Evolutionary conservation across 2,797 vertebrate genomes (phyloP).

Genomic region (Micromesistius poutassou): DNA sequence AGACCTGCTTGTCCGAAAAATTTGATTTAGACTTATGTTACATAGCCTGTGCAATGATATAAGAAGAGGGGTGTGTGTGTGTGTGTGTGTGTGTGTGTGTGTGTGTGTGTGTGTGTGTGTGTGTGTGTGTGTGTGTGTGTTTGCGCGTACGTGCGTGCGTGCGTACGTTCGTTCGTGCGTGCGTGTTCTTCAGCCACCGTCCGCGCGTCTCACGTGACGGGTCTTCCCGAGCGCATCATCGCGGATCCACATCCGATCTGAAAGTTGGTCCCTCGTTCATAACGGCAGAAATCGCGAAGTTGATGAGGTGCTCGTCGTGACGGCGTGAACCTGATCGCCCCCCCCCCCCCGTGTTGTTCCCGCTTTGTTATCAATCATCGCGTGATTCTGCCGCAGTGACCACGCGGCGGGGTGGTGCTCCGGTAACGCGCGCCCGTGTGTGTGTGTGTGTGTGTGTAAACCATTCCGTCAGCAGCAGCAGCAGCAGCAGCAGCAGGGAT

Average conservation of each 20-base stretch:
- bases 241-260: too few relatives aligned
- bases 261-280: too few relatives aligned
- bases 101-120: not conserved
- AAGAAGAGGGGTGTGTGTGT: not conserved
- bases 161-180: not conserved
- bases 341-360: not conserved
- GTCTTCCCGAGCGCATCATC: too few relatives aligned
- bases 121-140: not conserved
- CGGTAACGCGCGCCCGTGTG: too few relatives aligned
- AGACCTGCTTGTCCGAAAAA: too few relatives aligned
- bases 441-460: too few relatives aligned
- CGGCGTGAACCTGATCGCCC: too few relatives aligned
- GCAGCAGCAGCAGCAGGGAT: not conserved
- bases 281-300: too few relatives aligned
- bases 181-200: not conserved
- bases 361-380: not conserved
- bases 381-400: not conserved
- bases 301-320: too few relatives aligned
- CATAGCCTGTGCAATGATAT: too few relatives aligned
- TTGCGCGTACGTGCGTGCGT: not conserved
- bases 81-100: not conserved
- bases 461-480: not conserved
- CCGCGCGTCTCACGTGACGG: too few relatives aligned
- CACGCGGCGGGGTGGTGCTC: not conserved
- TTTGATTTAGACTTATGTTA: too few relatives aligned